phyloP scores from a whole-genome alignment of 2,888 invertebrate species.

The Electrophaes corylata region DNA sequence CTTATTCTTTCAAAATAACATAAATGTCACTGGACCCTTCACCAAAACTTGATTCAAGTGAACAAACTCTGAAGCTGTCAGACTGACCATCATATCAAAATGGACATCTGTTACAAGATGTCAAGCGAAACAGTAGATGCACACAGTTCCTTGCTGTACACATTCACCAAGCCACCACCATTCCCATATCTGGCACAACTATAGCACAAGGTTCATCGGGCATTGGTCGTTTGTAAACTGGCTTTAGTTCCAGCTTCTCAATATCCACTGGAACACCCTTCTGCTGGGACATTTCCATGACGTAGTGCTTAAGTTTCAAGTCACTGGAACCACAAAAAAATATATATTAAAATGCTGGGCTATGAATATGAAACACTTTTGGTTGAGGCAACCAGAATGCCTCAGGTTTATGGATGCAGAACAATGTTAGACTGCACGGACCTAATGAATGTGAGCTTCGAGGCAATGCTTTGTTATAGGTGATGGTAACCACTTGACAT shows the following conservation, averaged over 20 bases:
- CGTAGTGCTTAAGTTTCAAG: slow-evolving; percentile 55
- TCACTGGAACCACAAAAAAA: slow-evolving; percentile 60
- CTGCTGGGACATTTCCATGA: slow-evolving; percentile 57
- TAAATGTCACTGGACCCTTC: background rate
- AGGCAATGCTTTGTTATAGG: too few relatives aligned
- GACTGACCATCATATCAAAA: background rate
- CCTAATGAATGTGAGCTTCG: too few relatives aligned
- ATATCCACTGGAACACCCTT: slow-evolving; percentile 61
- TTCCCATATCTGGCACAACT: slow-evolving; percentile 63
- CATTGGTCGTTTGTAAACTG: slow-evolving; percentile 45
- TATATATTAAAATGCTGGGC: background rate
- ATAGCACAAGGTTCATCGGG: slow-evolving; percentile 66
- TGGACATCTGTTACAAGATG: background rate
- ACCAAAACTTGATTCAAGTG: background rate
- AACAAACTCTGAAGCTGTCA: background rate
- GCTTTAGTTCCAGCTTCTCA: slow-evolving; percentile 50
- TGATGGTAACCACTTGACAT: too few relatives aligned
- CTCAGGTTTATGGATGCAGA: too few relatives aligned
- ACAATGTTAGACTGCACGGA: too few relatives aligned
- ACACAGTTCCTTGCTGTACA: background rate
- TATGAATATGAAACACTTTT: background rate
- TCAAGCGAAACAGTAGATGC: slow-evolving; percentile 8
- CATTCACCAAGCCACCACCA: slow-evolving; percentile 24
- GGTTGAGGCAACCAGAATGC: too few relatives aligned
- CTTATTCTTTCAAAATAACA: too few relatives aligned